Conservation (phyloP, 2,113 vertebrate genomes). For the Rousettus leschenaultii region DNA sequence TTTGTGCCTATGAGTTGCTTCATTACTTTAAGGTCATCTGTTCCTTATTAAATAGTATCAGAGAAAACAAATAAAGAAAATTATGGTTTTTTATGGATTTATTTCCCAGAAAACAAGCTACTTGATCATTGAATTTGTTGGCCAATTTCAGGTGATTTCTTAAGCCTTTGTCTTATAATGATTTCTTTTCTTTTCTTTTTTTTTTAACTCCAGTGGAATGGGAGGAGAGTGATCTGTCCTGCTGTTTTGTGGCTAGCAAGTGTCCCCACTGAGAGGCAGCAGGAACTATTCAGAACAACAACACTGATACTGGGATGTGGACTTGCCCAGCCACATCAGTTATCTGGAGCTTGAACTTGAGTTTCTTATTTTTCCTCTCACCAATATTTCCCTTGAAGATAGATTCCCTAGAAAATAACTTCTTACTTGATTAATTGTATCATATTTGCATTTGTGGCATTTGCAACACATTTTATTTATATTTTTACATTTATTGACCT, state of each 20-base stretch:
- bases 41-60: not conserved
- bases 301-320: not conserved
- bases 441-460: not conserved
- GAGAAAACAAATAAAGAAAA: not conserved
- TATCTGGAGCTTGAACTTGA: not conserved
- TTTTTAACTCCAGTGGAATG: not conserved
- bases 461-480: not conserved
- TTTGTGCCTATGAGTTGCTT: not conserved
- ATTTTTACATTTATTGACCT: not conserved
- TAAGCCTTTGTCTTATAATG: not conserved
- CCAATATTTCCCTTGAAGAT: not conserved
- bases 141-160: not conserved
- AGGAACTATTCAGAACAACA: constrained; percentile 2
- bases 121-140: not conserved
- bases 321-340: constrained; percentile 27
- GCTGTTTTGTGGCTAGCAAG: not conserved
- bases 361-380: constrained; percentile 28
- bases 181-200: too few species aligned
- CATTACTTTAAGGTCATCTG: not conserved
- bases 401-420: not conserved
- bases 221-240: not conserved
- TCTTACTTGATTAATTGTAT: not conserved
- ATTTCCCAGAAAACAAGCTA: not conserved
- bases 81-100: not conserved
- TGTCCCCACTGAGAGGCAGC: not conserved